Base-by-base conservation (phyloP, 1,140 invertebrate species). In the Charaxes varanes region DNA sequence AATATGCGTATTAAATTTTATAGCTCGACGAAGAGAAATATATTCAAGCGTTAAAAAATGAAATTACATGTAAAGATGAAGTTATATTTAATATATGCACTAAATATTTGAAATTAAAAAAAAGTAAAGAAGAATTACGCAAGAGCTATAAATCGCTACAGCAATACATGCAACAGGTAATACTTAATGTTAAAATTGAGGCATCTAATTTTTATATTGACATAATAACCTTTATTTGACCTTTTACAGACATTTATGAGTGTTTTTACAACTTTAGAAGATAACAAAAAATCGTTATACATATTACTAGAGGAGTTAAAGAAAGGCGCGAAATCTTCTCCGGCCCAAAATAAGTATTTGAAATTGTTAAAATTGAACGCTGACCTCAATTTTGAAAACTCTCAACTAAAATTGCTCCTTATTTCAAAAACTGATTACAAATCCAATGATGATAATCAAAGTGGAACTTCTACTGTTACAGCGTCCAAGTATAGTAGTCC, bases 81-180 rank as follows among this genome's bases (percentile, higher is more conserved):
- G 30, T 59, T 6, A 59, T 62, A 47, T 55, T 23, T 30, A 55
- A 55, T 24, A 50, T 62, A 21, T 51, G 59, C 34, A 36, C 15
- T 6, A 62, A 62, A 47, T 62, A 53, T 45, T 36, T 62, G 7
- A 62, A 62, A 42, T 47, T 62, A 1, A 62, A 53, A 41, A 33
- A 42, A 12, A 45, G 28, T 31, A 62, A 62, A 53, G 31, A 16
- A 17, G 11, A 6, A 5, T 19, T 62, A n/a, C 45, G 50, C 15
- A 48, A 53, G 11, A 53, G 45, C 31, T 18, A 53, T n/a, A n/a
- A 32, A 13, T 30, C 36, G 13, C 21, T 62, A 23, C 51, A 62
- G 19, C 24, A 12, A 5, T 23, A 54, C 16, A 52, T 22, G 12
- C 40, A 49, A 41, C 41, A 49, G 43, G 56, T 60, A 46, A 5